Conservation (phyloP, 2,888 invertebrate species). For the Erannis defoliaria region DNA sequence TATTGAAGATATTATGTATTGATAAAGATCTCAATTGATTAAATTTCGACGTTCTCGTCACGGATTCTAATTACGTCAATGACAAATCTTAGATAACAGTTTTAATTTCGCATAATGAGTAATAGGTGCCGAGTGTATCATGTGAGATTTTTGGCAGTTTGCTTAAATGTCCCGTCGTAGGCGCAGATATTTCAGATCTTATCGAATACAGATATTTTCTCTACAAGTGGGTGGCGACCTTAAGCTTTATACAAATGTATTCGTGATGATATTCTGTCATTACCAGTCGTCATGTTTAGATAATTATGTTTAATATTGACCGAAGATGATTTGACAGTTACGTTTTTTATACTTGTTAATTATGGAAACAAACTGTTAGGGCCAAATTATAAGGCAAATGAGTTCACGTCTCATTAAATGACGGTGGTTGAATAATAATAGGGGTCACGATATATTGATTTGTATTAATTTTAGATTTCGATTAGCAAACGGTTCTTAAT, state of each 20-base stretch:
- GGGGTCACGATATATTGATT: slow-evolving; percentile 43
- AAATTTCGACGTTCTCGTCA: slow-evolving; percentile 3
- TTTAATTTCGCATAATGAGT: slow-evolving; percentile 25
- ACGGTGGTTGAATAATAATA: slow-evolving; percentile 36
- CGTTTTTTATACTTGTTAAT: slow-evolving; percentile 42
- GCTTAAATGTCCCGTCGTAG: slow-evolving; percentile 13
- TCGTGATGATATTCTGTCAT: slow-evolving; percentile 11
- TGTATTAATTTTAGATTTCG: not conserved
- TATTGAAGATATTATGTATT: not conserved
- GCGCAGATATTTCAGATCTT: slow-evolving; percentile 27
- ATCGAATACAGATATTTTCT: slow-evolving; percentile 26
- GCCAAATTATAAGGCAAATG: slow-evolving; percentile 24
- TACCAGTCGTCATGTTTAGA: slow-evolving; percentile 5
- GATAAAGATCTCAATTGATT: not conserved
- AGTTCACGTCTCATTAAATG: slow-evolving; percentile 20
- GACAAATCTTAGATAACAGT: slow-evolving; percentile 25
- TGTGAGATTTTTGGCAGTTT: slow-evolving; percentile 32
- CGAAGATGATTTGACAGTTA: slow-evolving; percentile 9
- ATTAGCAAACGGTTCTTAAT: not conserved
- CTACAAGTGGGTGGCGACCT: slow-evolving; percentile 25
- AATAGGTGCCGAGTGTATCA: slow-evolving; percentile 26
- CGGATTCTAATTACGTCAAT: slow-evolving; percentile 12
- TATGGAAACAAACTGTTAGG: slow-evolving; percentile 37
- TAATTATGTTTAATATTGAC: not conserved
- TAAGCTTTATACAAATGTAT: slow-evolving; percentile 1